Evolutionary conservation across 1,140 invertebrate species (phyloP).

Genomic region (Amyelois transitella): DNA sequence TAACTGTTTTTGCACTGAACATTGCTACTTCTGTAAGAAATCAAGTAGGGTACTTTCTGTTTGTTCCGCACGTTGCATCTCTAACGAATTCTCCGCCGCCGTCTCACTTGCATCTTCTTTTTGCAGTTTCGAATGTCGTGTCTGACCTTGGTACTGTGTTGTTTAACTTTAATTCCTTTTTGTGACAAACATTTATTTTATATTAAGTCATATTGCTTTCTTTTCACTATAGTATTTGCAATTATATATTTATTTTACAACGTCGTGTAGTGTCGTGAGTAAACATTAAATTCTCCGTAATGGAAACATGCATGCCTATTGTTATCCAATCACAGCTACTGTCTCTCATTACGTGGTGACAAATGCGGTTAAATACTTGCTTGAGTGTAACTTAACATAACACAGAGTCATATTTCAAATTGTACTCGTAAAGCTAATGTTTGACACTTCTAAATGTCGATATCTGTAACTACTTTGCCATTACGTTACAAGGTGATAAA

Average conservation of each 20-base stretch:
- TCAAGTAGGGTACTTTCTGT: slow-evolving; percentile 32
- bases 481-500: slow-evolving; percentile 10
- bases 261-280: neutral
- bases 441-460: slow-evolving; percentile 28
- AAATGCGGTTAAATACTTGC: slow-evolving; percentile 11
- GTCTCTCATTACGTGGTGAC: slow-evolving; percentile 3
- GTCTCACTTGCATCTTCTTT: slow-evolving; percentile 34
- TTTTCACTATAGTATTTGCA: neutral
- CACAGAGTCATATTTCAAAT: neutral
- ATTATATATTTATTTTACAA: neutral
- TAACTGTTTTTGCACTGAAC: slow-evolving; percentile 51
- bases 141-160: neutral
- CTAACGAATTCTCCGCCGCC: slow-evolving; percentile 22
- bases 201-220: neutral
- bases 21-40: slow-evolving; percentile 37
- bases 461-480: slow-evolving; percentile 18
- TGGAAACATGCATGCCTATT: neutral
- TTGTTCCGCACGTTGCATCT: slow-evolving; percentile 34
- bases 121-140: slow-evolving; percentile 13
- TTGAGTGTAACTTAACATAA: neutral
- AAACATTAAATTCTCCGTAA: neutral
- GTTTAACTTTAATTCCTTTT: neutral
- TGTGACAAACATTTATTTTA: neutral
- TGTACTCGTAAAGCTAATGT: slow-evolving; percentile 1
- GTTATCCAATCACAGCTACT: neutral